Evolutionary conservation across 2,113 vertebrate species (phyloP).

Genomic region (Mixornis gularis): DNA sequence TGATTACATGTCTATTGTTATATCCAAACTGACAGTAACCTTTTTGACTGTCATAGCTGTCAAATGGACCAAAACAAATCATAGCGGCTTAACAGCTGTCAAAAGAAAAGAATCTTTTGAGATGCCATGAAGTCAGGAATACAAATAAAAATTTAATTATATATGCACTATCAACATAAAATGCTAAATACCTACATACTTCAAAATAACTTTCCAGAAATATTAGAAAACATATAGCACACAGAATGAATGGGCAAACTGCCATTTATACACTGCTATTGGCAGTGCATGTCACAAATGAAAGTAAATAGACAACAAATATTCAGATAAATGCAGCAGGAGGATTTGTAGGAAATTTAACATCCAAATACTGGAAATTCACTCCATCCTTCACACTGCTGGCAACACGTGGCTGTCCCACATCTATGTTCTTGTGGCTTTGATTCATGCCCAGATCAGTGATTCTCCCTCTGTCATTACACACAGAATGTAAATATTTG

Average conservation of each 20-base stretch:
- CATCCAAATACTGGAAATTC: conserved; percentile 56
- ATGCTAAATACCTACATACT: neutral
- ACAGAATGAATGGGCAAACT: neutral
- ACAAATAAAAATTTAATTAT: neutral
- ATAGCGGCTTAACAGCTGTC: neutral
- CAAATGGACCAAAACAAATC: neutral
- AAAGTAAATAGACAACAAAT: neutral
- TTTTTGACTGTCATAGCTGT: neutral
- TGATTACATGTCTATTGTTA: neutral
- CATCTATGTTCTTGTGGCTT: conserved; percentile 63
- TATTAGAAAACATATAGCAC: neutral
- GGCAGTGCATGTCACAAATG: neutral
- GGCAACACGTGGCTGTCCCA: conserved; percentile 36
- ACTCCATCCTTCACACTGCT: conserved; percentile 43
- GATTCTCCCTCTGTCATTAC: conserved; percentile 46
- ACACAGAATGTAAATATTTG: conserved; percentile 69
- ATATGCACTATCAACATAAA: neutral
- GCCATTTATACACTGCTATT: neutral
- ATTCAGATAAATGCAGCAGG: neutral
- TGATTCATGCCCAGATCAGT: conserved; percentile 44
- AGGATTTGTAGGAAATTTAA: conserved; percentile 44
- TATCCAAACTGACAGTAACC: neutral
- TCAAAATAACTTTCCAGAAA: neutral
- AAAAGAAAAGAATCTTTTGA: neutral
- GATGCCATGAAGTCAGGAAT: neutral